Evolutionary conservation across 2,888 invertebrate species (phyloP).

Genomic region (Chalcis sispes): DNA sequence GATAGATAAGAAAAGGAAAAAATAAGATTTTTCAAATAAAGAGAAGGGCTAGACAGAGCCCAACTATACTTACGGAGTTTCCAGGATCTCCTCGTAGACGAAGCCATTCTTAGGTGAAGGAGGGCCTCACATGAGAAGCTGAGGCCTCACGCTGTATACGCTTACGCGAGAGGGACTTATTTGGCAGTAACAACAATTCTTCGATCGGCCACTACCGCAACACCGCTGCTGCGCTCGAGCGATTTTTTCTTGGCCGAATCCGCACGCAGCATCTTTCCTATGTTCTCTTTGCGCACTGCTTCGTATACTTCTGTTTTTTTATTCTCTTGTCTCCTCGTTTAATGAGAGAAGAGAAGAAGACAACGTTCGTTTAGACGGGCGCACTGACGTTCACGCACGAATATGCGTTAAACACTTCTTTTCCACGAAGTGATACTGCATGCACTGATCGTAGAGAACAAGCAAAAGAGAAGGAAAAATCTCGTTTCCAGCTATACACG

Average conservation of each 20-base stretch:
- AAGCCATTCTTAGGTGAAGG: constrained; percentile 69
- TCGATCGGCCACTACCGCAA: constrained; percentile 11
- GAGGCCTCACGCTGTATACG: no score
- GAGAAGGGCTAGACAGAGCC: neutral
- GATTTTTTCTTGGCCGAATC: constrained; percentile 67
- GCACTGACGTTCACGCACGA: no score
- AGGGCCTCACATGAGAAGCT: constrained; percentile 21
- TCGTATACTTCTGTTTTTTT: neutral
- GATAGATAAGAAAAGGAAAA: neutral
- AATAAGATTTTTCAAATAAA: neutral
- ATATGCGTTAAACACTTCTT: no score
- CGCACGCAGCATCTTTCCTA: constrained; percentile 63
- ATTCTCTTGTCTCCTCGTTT: neutral
- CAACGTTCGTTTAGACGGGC: no score
- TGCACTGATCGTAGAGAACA: no score
- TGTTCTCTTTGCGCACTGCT: neutral
- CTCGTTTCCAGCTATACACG: no score
- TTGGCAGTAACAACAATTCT: constrained; percentile 71
- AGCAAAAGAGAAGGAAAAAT: no score
- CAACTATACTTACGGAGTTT: constrained; percentile 84
- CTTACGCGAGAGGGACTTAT: constrained; percentile 72
- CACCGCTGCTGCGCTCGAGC: constrained; percentile 63
- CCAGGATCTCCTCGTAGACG: constrained; percentile 85
- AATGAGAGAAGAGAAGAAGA: no score
- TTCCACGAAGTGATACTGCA: no score